These are phyloP conservation scores for Sisyra terminalis DNA, from an alignment of 2,888 invertebrate species.

Conservation along the genomic window DNA sequence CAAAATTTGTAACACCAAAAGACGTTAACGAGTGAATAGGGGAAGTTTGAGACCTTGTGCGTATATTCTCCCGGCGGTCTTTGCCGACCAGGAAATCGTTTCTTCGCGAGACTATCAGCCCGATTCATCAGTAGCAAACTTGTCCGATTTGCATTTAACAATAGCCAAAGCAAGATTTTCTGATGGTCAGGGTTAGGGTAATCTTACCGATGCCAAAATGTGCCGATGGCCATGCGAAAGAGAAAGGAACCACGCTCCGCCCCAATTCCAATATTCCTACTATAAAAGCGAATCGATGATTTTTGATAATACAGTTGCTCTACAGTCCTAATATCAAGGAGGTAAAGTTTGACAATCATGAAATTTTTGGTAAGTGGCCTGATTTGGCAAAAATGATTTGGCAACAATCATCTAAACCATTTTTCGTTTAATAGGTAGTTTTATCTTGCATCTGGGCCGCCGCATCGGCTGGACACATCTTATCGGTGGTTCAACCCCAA, in stretches of 20 bases:
- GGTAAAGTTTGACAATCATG: constrained; percentile 6
- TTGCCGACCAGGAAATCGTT: too few relatives aligned
- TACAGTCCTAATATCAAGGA: constrained; percentile 8
- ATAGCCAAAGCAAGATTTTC: not conserved
- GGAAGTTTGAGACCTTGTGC: too few relatives aligned
- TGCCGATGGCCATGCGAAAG: not conserved
- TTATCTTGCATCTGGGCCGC: not conserved
- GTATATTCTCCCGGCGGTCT: too few relatives aligned
- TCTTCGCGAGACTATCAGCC: too few relatives aligned
- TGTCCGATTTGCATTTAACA: not conserved
- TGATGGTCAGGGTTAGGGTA: constrained; percentile 1
- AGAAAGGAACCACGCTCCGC: constrained; percentile 4
- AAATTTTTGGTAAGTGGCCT: constrained; percentile 6
- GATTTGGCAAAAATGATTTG: not conserved
- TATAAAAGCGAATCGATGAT: constrained; percentile 3
- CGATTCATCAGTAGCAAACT: too few relatives aligned
- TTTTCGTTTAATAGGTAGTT: not conserved
- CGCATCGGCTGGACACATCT: not conserved
- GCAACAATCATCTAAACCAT: too few relatives aligned
- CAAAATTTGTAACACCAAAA: too few relatives aligned
- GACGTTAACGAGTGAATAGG: too few relatives aligned
- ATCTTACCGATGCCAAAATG: not conserved
- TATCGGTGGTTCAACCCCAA: not conserved
- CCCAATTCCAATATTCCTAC: not conserved
- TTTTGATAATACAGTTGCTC: constrained; percentile 5